phyloP scores from a whole-genome alignment of 1,140 invertebrate species.

The Drosophila asahinai region DNA sequence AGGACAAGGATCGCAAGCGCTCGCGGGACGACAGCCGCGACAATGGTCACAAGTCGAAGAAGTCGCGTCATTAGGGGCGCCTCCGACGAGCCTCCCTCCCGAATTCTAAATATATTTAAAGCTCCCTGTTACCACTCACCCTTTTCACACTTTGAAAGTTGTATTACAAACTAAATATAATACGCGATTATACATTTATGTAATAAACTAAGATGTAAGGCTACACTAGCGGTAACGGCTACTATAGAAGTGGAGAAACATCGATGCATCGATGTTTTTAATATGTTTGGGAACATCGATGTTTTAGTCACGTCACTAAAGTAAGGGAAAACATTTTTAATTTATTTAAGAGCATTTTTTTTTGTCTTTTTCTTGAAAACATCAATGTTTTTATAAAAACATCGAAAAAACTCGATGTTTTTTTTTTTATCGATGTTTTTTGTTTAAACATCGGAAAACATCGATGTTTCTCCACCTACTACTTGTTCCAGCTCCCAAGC shows the following conservation, averaged over 20 bases:
- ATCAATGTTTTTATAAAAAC: no score
- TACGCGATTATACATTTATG: conserved; percentile 55
- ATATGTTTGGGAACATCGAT: no score
- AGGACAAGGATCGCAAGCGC: conserved; percentile 87
- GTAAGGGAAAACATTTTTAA: no score
- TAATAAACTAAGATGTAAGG: conserved; percentile 63
- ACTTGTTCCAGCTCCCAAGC: conserved; percentile 76
- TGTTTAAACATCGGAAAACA: no score
- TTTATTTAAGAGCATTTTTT: no score
- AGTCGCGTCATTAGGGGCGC: conserved; percentile 86
- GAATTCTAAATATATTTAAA: background rate
- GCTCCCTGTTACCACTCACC: conserved; percentile 38
- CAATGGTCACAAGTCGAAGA: conserved; percentile 89
- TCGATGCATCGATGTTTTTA: no score
- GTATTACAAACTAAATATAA: conserved; percentile 72
- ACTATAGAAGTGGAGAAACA: no score
- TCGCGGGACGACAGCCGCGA: conserved; percentile 91
- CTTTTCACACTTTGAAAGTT: conserved; percentile 38
- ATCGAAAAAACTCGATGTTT: no score
- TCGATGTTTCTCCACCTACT: conserved; percentile 2
- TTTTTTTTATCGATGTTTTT: no score
- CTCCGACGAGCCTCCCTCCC: background rate
- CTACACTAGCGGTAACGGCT: background rate
- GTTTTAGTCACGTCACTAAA: no score
- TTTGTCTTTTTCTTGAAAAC: no score